Percentiles rank a stretch among this genome's conserved stretches.
These are phyloP conservation scores for Tachuris rubrigastra DNA, from an alignment of 2,113 vertebrate species.

Conservation along the genomic window DNA sequence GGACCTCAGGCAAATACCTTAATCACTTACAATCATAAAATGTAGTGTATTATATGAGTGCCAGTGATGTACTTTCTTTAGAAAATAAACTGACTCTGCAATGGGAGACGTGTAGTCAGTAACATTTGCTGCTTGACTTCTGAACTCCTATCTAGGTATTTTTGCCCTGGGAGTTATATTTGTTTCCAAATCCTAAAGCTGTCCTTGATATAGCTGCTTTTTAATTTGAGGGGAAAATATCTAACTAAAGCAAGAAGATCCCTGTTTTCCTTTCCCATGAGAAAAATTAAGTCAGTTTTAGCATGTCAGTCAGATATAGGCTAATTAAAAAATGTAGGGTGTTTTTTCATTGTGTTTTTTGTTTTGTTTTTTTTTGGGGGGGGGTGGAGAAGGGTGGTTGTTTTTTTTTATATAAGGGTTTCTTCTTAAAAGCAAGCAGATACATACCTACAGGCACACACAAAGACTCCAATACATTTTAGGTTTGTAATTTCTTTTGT, in stretches of 20 bases:
- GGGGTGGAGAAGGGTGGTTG: not conserved
- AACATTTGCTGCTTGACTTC: not conserved
- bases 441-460: not conserved
- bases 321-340: not conserved
- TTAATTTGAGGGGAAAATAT: not conserved
- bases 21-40: not conserved
- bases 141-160: not conserved
- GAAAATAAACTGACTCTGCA: not conserved
- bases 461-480: not conserved
- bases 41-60: not conserved
- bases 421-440: not conserved
- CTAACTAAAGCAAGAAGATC: not conserved
- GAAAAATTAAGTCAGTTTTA: conserved; percentile 26
- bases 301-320: not conserved
- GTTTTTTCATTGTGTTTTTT: too few species aligned
- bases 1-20: conserved; percentile 28
- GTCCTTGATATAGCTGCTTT: not conserved
- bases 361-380: too few species aligned
- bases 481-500: not conserved
- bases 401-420: not conserved
- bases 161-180: not conserved
- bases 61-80: not conserved
- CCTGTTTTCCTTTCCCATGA: not conserved
- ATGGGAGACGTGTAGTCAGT: not conserved
- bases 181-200: not conserved